Evolutionary conservation across 1,140 invertebrate genomes (phyloP).

Genomic region (Penaeus chinensis): DNA sequence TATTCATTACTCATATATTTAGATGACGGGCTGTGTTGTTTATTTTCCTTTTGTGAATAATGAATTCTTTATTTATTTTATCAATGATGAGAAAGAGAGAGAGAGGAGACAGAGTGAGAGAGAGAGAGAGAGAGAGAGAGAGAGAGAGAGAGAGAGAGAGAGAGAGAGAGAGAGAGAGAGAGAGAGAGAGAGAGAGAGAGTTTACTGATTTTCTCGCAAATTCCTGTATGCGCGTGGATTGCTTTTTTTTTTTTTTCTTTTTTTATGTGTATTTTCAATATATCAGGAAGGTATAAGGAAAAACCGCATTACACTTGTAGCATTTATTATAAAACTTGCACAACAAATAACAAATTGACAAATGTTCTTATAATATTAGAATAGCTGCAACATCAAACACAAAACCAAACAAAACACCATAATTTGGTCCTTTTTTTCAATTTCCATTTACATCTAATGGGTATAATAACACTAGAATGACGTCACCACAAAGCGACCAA

Average conservation of each 20-base stretch:
- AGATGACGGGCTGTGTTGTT: not conserved
- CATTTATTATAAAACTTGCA: constrained; percentile 61
- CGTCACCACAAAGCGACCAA: constrained; percentile 32
- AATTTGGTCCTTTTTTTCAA: constrained; percentile 57
- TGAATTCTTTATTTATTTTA: not conserved
- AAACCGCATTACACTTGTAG: constrained; percentile 45
- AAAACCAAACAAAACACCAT: constrained; percentile 60
- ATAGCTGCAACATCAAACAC: constrained; percentile 61
- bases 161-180: no score
- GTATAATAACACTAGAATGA: constrained; percentile 39
- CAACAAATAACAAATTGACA: constrained; percentile 62
- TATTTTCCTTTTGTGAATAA: constrained; percentile 1
- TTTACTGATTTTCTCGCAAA: no score
- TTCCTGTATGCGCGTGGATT: no score
- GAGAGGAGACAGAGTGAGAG: no score
- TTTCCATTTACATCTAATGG: constrained; percentile 48
- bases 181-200: no score
- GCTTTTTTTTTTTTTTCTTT: not conserved
- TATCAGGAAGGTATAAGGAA: not conserved
- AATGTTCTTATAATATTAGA: constrained; percentile 59
- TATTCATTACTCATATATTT: no score
- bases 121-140: no score
- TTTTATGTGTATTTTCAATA: not conserved
- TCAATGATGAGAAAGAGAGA: not conserved
- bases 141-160: no score